phyloP scores from a whole-genome alignment of 2,888 invertebrate genomes.

The Meghimatium bilineatum region DNA sequence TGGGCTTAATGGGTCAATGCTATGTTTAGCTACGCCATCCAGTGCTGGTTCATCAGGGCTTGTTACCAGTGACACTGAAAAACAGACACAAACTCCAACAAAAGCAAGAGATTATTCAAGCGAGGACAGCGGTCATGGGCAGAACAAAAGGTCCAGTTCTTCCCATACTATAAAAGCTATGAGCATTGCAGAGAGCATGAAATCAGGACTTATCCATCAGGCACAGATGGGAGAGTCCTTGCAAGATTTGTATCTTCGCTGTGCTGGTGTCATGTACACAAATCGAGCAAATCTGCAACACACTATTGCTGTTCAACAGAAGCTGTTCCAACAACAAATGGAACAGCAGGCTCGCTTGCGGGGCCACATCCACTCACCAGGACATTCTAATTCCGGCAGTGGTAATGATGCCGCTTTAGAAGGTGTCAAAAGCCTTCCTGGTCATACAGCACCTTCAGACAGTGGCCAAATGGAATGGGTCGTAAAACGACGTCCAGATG shows the following conservation, averaged over 20 bases:
- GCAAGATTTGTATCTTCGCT: conserved; percentile 74
- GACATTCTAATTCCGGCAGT: conserved; percentile 35
- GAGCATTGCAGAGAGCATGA: conserved; percentile 46
- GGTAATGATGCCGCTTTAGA: conserved; percentile 35
- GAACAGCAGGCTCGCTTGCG: conserved; percentile 61
- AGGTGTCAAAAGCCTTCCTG: conserved; percentile 48
- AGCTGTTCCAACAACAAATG: conserved; percentile 77
- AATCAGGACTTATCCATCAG: conserved; percentile 45
- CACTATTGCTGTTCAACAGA: conserved; percentile 84
- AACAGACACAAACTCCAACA: conserved; percentile 73
- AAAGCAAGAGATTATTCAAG: conserved; percentile 64
- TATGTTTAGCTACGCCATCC: conserved; percentile 65
- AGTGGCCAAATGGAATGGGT: conserved; percentile 82
- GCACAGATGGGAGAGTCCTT: conserved; percentile 66
- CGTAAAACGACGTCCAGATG: conserved; percentile 86
- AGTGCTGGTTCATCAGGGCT: conserved; percentile 51
- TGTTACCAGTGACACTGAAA: conserved; percentile 70
- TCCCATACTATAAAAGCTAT: conserved; percentile 41
- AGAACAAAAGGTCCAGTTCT: conserved; percentile 44
- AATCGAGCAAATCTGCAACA: conserved; percentile 84
- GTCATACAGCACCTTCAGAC: conserved; percentile 59
- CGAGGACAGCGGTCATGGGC: conserved; percentile 60
- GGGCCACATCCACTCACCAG: conserved; percentile 36
- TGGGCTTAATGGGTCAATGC: conserved; percentile 72
- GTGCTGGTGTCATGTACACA: conserved; percentile 84